Conservation (phyloP, 2,797 vertebrate species). For the Taenioides sp. region DNA sequence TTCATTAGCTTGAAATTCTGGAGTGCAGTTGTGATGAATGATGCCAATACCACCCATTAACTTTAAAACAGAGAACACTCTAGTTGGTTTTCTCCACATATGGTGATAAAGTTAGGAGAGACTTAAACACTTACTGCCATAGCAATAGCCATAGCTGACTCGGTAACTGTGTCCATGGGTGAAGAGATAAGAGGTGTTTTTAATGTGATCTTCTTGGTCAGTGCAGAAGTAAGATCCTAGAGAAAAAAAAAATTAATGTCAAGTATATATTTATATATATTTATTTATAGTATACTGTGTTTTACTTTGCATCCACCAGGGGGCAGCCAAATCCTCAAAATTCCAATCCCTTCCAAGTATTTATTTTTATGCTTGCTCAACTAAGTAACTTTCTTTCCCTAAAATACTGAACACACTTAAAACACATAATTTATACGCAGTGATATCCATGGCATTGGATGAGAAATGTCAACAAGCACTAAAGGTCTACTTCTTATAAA, state of each 20-base stretch:
- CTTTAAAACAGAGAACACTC: slow-evolving; percentile 51
- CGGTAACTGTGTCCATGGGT: slow-evolving; percentile 95
- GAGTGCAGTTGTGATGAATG: slow-evolving; percentile 96
- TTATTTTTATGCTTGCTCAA: not conserved
- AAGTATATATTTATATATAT: too few relatives aligned
- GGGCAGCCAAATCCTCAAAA: slow-evolving; percentile 36
- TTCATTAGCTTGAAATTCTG: slow-evolving; percentile 93
- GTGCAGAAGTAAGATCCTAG: slow-evolving; percentile 90
- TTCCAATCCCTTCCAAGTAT: not conserved
- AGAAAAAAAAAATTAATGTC: not conserved
- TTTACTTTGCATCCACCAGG: slow-evolving; percentile 48
- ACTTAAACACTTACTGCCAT: slow-evolving; percentile 84
- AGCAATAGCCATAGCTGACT: slow-evolving; percentile 93
- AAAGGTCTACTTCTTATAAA: not conserved
- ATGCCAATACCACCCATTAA: slow-evolving; percentile 95
- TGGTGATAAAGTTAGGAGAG: not conserved
- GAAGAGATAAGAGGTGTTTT: slow-evolving; percentile 93
- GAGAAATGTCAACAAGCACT: not conserved
- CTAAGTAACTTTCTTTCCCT: not conserved
- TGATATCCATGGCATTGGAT: not conserved
- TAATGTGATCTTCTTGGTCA: slow-evolving; percentile 90
- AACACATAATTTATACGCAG: not conserved
- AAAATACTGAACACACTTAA: not conserved
- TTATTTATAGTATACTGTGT: not conserved
- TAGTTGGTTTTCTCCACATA: not conserved